Base-by-base conservation (phyloP, 2,888 invertebrate species). In the Zaprionus bogoriensis region DNA sequence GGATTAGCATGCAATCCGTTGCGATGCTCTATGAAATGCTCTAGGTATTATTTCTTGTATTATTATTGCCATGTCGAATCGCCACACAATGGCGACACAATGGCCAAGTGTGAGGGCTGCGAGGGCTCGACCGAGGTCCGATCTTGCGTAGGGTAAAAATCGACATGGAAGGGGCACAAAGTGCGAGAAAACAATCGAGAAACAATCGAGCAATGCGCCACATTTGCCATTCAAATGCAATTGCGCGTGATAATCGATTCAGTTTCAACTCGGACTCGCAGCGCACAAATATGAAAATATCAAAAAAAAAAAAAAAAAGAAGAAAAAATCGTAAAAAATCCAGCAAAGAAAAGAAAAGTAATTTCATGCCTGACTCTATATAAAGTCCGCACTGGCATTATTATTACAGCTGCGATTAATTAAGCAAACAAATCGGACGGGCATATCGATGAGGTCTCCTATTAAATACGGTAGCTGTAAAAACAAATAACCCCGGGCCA, bases 401-500 rank as follows among this genome's bases (percentile, higher is more conserved):
- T 77, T 83, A 80, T 84, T 87, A 86, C 80, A 86, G 86, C 80
- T 86, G 86, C 84, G 86, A 81, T 81, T 83, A 81, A 81, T 81
- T 81, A 86, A 74, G 77, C 80, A 81, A 86, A 81, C 83, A 80
- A 79, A 82, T 82, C 74, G 77, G 48, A 38, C 54, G 36, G 54
- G 41, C 50, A 51, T 44, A 51, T 62, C 74, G 51, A 46, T 67
- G 74, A 58, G 62, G 42, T 28, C 53, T 36, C 60, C 70, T 65
- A 74, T 76, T 74, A 73, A 78, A 78, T 74, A 74, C 80, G 68
- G 80, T 81, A 86, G 86, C 80, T 83, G 86, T 86, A 79, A 86
- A 81, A 81, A 83, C 80, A 80, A 80, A 80, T 86, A 82, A 63
- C 86, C 80, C 66, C 66, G 62, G 47, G 74, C 70, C 75, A 73